A percentile compares a stretch with the other conserved stretches of the same genome.
Evolutionary conservation across 1,140 invertebrate species (phyloP).

Genomic region (Macrobrachium rosenbergii): DNA sequence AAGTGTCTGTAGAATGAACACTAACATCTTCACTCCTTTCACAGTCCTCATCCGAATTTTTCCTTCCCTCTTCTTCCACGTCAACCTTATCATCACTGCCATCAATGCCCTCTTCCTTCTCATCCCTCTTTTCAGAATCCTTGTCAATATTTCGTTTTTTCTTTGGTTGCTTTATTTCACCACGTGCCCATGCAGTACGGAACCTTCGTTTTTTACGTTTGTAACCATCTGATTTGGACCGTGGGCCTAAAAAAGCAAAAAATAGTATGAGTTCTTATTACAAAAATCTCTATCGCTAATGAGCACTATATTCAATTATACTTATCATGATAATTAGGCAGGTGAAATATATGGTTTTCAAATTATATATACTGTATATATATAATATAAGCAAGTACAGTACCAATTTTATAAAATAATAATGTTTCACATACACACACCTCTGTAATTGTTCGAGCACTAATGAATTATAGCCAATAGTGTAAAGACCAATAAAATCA

Average conservation of each 20-base stretch:
- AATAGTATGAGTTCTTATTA: too few species aligned
- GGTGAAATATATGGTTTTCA: too few species aligned
- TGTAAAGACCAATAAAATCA: too few species aligned
- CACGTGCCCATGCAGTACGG: slow-evolving; percentile 54
- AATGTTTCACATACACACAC: too few species aligned
- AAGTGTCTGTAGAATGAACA: slow-evolving; percentile 44
- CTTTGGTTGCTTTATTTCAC: slow-evolving; percentile 34
- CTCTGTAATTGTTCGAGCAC: too few species aligned
- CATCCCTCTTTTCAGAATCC: slow-evolving; percentile 39
- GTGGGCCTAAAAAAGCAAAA: not conserved
- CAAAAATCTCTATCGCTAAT: too few species aligned
- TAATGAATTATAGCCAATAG: too few species aligned
- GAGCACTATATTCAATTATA: too few species aligned
- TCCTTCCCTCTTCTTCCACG: slow-evolving; percentile 21
- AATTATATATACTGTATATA: too few species aligned
- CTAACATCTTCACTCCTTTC: slow-evolving; percentile 31
- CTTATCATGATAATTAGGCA: too few species aligned
- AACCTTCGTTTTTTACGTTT: slow-evolving; percentile 35
- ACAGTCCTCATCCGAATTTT: slow-evolving; percentile 17
- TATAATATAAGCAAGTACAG: too few species aligned
- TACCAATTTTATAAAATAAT: too few species aligned
- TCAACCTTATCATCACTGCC: slow-evolving; percentile 14
- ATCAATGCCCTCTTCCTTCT: slow-evolving; percentile 17
- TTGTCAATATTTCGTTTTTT: slow-evolving; percentile 54
- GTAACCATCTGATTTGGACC: slow-evolving; percentile 34